Base-by-base conservation (phyloP, 2,797 vertebrate species). In the Diplodus puntazzo region DNA sequence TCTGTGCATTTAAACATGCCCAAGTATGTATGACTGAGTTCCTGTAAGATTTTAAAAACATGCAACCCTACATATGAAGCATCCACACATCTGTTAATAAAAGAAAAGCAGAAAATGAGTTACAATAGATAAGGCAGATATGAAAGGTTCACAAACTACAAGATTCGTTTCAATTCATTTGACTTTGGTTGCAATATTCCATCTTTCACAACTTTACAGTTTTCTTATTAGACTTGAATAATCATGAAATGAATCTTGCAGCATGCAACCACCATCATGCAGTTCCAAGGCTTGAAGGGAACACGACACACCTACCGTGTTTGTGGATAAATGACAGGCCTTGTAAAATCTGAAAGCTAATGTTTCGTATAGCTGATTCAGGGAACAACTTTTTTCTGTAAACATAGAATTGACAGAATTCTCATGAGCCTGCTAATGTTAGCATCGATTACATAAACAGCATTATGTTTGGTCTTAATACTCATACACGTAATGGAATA, bases 281-380 rank as follows among this genome's bases (percentile, higher is more conserved):
- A 61, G 54, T 58, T 45, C 74, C 34, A 55, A 63, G 55, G 66
- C 68, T 60, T 25, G 21, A 69, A 68, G 43, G 2, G 54, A 79
- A 34, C 70, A 42, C 78, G 14, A 61, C 83, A 46, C 88, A 97
- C 98, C 93, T 97, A 99, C 98, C 98, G 42, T 99, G 96, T 92
- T 99, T 99, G 93, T 99, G 98, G 94, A 99, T 98, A 95, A 98
- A 99, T 60, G 97, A 97, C 92, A 99, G 94, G 75, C 98, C 98
- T 95, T 99, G 98, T 83, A 99, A 92, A 95, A 99, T 99, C 88
- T 99, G 98, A 97, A 97, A 99, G 96, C 96, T 97, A 95, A 99
- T 99, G 93, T 99, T 99, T 96, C 98, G 97, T 96, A 98, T 97
- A 94, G 97, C 97, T 91, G 98, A 99, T 85, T 99, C 98, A 0